Conservation (phyloP, 2,113 vertebrate species). For the Electrona antarctica region DNA sequence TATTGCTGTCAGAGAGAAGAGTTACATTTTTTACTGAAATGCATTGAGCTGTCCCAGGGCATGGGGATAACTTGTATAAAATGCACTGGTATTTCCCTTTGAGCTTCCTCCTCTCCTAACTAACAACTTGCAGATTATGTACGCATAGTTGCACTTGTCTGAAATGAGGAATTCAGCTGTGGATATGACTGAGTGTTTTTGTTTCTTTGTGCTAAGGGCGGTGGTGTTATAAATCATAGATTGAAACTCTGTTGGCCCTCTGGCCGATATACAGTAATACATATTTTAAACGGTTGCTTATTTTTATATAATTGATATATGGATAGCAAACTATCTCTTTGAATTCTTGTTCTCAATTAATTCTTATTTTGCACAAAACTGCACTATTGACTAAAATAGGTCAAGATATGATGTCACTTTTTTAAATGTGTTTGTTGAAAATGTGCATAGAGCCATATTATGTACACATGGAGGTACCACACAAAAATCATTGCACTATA, state of each 20-base stretch:
- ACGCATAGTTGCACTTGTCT: slow-evolving; percentile 35
- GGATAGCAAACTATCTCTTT: neutral
- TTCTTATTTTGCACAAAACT: slow-evolving; percentile 37
- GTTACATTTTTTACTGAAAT: slow-evolving; percentile 37
- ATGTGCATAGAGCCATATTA: slow-evolving; percentile 54
- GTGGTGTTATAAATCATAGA: neutral
- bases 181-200: neutral
- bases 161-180: slow-evolving; percentile 10
- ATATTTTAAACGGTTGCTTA: slow-evolving; percentile 36
- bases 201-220: neutral
- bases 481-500: slow-evolving; percentile 53
- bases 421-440: slow-evolving; percentile 47
- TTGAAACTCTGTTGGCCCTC: slow-evolving; percentile 16
- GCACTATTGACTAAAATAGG: slow-evolving; percentile 62
- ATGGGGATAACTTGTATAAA: slow-evolving; percentile 14
- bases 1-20: slow-evolving; percentile 29
- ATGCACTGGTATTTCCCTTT: slow-evolving; percentile 26
- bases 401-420: slow-evolving; percentile 72
- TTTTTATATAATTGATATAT: slow-evolving; percentile 54
- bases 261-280: slow-evolving; percentile 2
- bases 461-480: slow-evolving; percentile 32
- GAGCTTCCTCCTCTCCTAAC: neutral
- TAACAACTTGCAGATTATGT: slow-evolving; percentile 30
- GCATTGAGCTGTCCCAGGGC: neutral
- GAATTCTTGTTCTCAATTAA: slow-evolving; percentile 11